Percentiles rank a stretch among this genome's conserved stretches.
Conservation (phyloP, 2,797 vertebrate genomes). For the Astyanax mexicanus region DNA sequence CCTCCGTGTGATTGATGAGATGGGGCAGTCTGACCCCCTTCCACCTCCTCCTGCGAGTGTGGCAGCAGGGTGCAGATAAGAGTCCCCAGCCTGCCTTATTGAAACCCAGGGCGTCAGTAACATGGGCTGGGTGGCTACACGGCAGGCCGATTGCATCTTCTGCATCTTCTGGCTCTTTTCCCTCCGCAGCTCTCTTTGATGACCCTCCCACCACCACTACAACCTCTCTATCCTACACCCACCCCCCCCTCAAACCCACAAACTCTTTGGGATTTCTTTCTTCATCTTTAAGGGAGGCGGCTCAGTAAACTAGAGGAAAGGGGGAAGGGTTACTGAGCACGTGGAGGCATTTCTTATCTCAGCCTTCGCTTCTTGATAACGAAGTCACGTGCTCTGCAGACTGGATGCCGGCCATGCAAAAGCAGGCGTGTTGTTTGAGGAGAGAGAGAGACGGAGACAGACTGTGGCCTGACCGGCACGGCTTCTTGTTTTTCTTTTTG, state of each 20-base stretch:
- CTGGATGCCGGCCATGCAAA: slow-evolving; percentile 54
- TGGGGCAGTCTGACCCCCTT: slow-evolving; percentile 54
- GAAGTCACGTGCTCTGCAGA: slow-evolving; percentile 72
- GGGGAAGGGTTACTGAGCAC: slow-evolving; percentile 73
- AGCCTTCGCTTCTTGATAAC: slow-evolving; percentile 81
- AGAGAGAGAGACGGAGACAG: slow-evolving; percentile 43
- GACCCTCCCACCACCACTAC: slow-evolving; percentile 30
- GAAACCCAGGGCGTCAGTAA: slow-evolving; percentile 68
- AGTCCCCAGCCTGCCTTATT: slow-evolving; percentile 66
- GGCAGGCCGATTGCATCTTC: slow-evolving; percentile 64
- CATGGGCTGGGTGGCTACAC: slow-evolving; percentile 51
- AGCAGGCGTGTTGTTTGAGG: slow-evolving; percentile 47
- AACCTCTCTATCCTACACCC: too few species aligned
- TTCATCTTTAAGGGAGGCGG: slow-evolving; percentile 69
- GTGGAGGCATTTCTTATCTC: slow-evolving; percentile 78
- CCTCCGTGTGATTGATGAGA: slow-evolving; percentile 59
- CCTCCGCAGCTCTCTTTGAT: slow-evolving; percentile 70
- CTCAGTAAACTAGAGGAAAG: slow-evolving; percentile 64
- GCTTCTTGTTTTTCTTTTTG: slow-evolving; percentile 41
- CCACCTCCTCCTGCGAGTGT: slow-evolving; percentile 52
- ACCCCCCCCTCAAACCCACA: slow-evolving; percentile 2
- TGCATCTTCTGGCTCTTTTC: slow-evolving; percentile 51
- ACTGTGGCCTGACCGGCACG: slow-evolving; percentile 48
- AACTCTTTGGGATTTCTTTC: slow-evolving; percentile 51
- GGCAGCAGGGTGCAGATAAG: slow-evolving; percentile 62